These are phyloP conservation scores for Elegia similella DNA, from an alignment of 2,888 invertebrate genomes.

Conservation along the genomic window DNA sequence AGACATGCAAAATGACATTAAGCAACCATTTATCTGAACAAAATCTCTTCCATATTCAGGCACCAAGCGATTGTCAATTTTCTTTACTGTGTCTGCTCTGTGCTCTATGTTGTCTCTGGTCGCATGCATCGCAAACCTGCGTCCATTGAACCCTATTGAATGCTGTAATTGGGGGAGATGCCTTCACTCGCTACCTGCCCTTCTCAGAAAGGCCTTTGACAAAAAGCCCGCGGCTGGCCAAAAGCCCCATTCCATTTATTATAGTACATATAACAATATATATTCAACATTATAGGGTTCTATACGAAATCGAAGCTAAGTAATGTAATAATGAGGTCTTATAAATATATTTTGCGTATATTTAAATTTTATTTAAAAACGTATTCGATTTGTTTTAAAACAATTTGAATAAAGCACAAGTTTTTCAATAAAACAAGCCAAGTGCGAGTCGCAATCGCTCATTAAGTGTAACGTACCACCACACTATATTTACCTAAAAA, in stretches of 20 bases:
- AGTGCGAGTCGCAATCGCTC: no score
- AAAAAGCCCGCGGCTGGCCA: not conserved
- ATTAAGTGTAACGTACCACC: no score
- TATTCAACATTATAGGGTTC: not conserved
- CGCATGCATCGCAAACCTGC: not conserved
- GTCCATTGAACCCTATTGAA: conserved; percentile 13
- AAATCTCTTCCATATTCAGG: not conserved
- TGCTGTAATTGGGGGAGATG: conserved; percentile 12
- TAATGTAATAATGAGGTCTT: no score
- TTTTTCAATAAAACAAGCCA: no score
- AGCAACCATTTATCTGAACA: no score
- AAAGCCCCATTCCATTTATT: not conserved
- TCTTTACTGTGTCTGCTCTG: not conserved
- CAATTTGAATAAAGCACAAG: no score
- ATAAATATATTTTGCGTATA: no score
- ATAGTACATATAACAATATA: not conserved
- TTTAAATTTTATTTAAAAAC: no score
- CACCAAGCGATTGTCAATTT: not conserved
- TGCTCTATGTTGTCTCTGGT: not conserved
- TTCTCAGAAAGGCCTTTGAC: conserved; percentile 19
- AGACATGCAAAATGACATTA: no score
- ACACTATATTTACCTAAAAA: no score
- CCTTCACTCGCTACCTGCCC: conserved; percentile 19
- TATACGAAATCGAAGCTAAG: no score
- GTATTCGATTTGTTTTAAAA: no score